Percentiles rank a stretch among this genome's conserved stretches.
These are phyloP conservation scores for cattle (Bos taurus) DNA, from an alignment of 2,113 vertebrate genomes.

Conservation along the genomic window ARS-UCD2.0 NC_037333.1:17141501-17142000, in stretches of 20 bases:
- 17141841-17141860: accelerated
- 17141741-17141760: background rate
- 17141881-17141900: background rate
- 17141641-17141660: background rate
- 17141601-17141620: background rate
- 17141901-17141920: background rate
- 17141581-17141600: background rate
- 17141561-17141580: background rate
- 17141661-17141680: background rate
- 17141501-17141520: background rate
- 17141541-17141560: background rate
- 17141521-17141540: background rate
- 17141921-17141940: background rate
- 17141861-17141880: background rate
- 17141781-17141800: background rate
- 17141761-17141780: background rate
- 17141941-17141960: background rate
- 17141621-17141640: background rate
- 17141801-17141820: background rate
- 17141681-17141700: background rate
- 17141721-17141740: background rate
- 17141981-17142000: background rate
- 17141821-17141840: background rate
- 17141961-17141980: background rate
- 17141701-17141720: background rate